Evolutionary conservation across 2,888 invertebrate species (phyloP).

Genomic region (Notodonta dromedarius): DNA sequence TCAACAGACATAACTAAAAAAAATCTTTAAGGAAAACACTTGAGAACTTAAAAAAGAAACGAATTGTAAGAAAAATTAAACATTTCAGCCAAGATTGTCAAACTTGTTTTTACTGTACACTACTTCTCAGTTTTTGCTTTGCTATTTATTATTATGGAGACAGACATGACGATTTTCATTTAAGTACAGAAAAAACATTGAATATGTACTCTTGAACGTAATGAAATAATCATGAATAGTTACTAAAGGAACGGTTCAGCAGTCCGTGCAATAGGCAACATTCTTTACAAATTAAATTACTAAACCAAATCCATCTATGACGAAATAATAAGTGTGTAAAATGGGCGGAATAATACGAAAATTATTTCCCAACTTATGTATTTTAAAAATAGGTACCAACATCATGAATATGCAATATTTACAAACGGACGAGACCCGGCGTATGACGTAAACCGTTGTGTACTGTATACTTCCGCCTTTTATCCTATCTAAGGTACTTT

Average conservation of each 20-base stretch:
- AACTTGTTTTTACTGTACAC: background rate
- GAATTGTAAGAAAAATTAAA: background rate
- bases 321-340: slow-evolving; percentile 8
- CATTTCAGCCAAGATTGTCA: background rate
- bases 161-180: background rate
- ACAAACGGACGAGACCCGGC: slow-evolving; percentile 8
- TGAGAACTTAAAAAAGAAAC: background rate
- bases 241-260: background rate
- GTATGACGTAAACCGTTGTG: slow-evolving; percentile 20
- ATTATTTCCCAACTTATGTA: slow-evolving; percentile 12
- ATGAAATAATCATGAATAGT: background rate
- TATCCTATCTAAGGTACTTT: slow-evolving; percentile 34
- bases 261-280: too few relatives aligned
- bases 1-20: too few relatives aligned
- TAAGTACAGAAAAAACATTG: background rate
- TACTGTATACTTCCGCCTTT: slow-evolving; percentile 20
- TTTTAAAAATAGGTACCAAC: slow-evolving; percentile 7
- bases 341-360: slow-evolving; percentile 8
- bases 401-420: slow-evolving; percentile 23
- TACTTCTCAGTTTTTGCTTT: background rate
- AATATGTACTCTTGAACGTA: background rate
- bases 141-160: background rate
- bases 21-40: too few relatives aligned
- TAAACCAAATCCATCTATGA: slow-evolving; percentile 12
- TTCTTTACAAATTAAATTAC: background rate